Evolutionary conservation across 1,140 invertebrate genomes (phyloP).

Genomic region (Drosophila ananassae): DNA sequence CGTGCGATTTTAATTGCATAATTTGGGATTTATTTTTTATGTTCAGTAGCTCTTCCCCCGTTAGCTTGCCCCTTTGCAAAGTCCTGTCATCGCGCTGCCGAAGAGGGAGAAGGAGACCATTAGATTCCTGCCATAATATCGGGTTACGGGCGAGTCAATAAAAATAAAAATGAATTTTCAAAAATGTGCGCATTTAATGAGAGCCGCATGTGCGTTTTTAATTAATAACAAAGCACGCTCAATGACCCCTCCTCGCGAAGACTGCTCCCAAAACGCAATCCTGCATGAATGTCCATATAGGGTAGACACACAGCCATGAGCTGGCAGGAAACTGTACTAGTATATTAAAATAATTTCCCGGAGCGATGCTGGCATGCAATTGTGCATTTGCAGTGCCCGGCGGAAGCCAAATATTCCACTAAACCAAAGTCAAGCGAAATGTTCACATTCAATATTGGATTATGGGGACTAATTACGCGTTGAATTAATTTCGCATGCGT

Average conservation of each 20-base stretch:
- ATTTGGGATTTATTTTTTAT: slow-evolving; percentile 77
- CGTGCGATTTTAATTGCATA: slow-evolving; percentile 66
- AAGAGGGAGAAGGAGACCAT: slow-evolving; percentile 37
- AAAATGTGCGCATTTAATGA: slow-evolving; percentile 74
- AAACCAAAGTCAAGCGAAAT: slow-evolving; percentile 14
- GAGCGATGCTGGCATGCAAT: slow-evolving; percentile 1
- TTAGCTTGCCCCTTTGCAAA: no score
- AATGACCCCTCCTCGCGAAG: neutral
- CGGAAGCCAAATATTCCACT: slow-evolving; percentile 20
- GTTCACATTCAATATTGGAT: slow-evolving; percentile 36
- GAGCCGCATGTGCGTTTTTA: slow-evolving; percentile 67
- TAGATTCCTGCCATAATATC: slow-evolving; percentile 41
- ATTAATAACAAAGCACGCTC: slow-evolving; percentile 63
- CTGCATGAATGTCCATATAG: neutral
- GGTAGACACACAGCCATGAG: slow-evolving; percentile 3
- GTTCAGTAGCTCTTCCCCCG: slow-evolving; percentile 1
- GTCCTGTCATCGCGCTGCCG: slow-evolving; percentile 13
- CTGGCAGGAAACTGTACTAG: slow-evolving; percentile 6
- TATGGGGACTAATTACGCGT: slow-evolving; percentile 31
- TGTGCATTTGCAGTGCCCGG: slow-evolving; percentile 4
- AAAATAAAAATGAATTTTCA: slow-evolving; percentile 76
- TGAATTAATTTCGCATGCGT: neutral
- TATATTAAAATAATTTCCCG: slow-evolving; percentile 36
- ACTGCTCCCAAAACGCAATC: neutral
- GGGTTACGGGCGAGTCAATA: slow-evolving; percentile 59